Evolutionary conservation across 2,113 vertebrate genomes (phyloP).

Genomic region (Oxygymnocypris stewartii): DNA sequence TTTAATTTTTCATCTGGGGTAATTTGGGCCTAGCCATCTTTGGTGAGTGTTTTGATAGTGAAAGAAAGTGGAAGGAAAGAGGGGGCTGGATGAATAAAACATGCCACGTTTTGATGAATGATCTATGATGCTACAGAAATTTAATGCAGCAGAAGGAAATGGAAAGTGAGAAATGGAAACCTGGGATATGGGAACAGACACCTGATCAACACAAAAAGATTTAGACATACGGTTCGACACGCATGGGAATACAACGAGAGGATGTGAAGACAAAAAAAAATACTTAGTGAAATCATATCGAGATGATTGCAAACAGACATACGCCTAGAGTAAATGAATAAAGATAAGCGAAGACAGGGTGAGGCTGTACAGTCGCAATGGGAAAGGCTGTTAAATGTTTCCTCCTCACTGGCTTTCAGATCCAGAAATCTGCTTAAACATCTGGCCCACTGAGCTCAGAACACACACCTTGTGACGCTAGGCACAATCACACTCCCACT

Average conservation of each 20-base stretch:
- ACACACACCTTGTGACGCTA: not conserved
- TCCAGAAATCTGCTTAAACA: slow-evolving; percentile 30
- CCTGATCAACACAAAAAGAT: not conserved
- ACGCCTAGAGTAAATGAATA: slow-evolving; percentile 1
- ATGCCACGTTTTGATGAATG: slow-evolving; percentile 41
- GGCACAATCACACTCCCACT: not conserved
- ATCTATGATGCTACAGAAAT: slow-evolving; percentile 37
- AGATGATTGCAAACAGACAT: slow-evolving; percentile 17
- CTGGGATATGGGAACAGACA: slow-evolving; percentile 17
- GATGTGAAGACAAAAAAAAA: not conserved
- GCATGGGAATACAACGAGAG: not conserved
- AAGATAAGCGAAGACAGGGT: not conserved
- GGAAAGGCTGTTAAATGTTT: slow-evolving; percentile 30
- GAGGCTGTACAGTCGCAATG: slow-evolving; percentile 1
- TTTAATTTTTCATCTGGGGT: slow-evolving; percentile 37
- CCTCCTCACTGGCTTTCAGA: slow-evolving; percentile 7
- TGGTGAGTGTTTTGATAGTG: slow-evolving; percentile 35
- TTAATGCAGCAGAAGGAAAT: slow-evolving; percentile 24
- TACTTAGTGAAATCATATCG: not conserved
- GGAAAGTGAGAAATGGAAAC: slow-evolving; percentile 35
- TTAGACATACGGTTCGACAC: not conserved
- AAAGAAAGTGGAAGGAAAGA: slow-evolving; percentile 21
- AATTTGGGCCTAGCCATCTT: slow-evolving; percentile 34
- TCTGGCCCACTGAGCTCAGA: slow-evolving; percentile 12
- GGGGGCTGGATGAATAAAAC: slow-evolving; percentile 45